A percentile compares a stretch with the other conserved stretches of the same genome.
Conservation (phyloP, 2,113 vertebrate genomes). For the Laticauda colubrina region DNA sequence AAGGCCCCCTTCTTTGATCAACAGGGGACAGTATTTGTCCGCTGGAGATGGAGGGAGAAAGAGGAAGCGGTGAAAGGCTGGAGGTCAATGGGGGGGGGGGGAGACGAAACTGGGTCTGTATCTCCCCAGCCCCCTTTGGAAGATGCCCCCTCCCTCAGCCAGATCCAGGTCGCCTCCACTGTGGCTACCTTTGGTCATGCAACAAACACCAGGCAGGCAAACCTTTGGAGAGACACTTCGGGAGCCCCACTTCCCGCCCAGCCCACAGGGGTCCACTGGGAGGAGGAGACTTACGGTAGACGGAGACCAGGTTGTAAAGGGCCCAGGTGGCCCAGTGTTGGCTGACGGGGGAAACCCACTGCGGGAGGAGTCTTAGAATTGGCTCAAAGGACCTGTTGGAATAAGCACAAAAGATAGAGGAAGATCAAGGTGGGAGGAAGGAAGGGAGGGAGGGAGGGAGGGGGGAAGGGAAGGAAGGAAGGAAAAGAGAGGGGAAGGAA, state of each 20-base stretch:
- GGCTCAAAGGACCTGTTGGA: slow-evolving; percentile 92
- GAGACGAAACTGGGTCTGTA: neutral
- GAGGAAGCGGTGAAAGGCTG: neutral
- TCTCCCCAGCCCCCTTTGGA: neutral
- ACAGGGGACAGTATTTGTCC: slow-evolving; percentile 92
- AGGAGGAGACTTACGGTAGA: slow-evolving; percentile 87
- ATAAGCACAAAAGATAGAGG: neutral
- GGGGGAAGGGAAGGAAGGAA: no score
- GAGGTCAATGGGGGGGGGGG: neutral
- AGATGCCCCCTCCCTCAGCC: neutral
- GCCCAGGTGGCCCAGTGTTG: slow-evolving; percentile 99
- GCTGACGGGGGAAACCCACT: slow-evolving; percentile 90
- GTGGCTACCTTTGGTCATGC: neutral
- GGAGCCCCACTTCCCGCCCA: neutral
- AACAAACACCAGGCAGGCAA: neutral
- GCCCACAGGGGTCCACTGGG: neutral
- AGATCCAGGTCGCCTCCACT: neutral
- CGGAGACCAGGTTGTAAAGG: slow-evolving; percentile 94
- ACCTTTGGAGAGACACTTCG: neutral
- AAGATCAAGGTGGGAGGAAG: neutral
- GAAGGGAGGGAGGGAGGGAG: no score
- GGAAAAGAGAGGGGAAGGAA: no score
- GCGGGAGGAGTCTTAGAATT: slow-evolving; percentile 95
- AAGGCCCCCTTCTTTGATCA: slow-evolving; percentile 94
- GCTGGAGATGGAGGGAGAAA: slow-evolving; percentile 65